Conservation (phyloP, 2,888 invertebrate species). For the Alloscopus bannaensis region DNA sequence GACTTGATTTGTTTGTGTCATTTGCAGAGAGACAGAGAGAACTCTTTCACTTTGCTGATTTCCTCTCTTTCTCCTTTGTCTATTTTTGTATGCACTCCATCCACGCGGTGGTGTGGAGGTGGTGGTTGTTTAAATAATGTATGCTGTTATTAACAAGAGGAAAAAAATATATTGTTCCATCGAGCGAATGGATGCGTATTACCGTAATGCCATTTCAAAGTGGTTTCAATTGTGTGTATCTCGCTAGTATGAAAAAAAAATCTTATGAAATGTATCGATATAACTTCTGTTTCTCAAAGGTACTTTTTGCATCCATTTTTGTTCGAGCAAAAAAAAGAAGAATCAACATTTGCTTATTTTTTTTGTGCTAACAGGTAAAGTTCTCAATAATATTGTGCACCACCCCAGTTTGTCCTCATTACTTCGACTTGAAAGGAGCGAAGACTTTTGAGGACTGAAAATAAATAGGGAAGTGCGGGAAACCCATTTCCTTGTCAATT, state of each 20-base stretch:
- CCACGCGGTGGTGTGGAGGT: background rate
- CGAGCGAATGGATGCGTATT: too few species aligned
- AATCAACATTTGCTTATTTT: background rate
- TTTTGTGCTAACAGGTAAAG: background rate
- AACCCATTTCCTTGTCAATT: slow-evolving; percentile 19
- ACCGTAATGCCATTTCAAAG: background rate
- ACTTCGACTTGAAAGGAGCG: background rate
- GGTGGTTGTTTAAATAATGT: background rate
- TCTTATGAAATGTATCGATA: background rate
- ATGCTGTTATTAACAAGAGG: background rate
- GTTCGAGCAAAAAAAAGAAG: background rate
- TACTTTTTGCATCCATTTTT: background rate
- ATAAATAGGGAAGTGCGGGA: background rate
- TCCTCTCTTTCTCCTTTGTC: background rate
- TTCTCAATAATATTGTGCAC: background rate
- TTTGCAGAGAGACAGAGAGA: slow-evolving; percentile 22
- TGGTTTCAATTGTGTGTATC: background rate
- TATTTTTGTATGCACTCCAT: background rate
- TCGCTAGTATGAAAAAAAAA: background rate
- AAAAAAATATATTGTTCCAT: background rate
- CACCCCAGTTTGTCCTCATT: background rate
- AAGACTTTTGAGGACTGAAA: too few species aligned
- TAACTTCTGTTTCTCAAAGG: background rate
- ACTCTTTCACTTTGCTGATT: background rate
- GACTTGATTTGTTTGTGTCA: slow-evolving; percentile 35